Conservation (phyloP, 92 coral and sea anemone genomes). For the Siderastrea siderea region DNA sequence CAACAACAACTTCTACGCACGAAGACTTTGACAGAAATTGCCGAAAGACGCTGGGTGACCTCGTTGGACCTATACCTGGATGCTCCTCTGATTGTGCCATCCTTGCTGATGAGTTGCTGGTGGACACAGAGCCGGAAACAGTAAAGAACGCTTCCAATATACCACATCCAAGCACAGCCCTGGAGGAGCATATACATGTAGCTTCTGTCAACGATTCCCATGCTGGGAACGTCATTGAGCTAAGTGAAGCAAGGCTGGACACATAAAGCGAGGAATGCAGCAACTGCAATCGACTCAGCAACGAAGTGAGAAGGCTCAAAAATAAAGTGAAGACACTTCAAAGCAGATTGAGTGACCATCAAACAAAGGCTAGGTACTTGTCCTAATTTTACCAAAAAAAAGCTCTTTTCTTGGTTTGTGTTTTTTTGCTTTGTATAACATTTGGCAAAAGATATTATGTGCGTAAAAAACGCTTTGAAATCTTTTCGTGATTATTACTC, state of each 20-base stretch:
- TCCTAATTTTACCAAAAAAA: background rate
- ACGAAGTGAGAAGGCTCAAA: background rate
- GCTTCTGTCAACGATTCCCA: background rate
- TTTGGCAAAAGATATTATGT: too few species aligned
- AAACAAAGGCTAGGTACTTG: background rate
- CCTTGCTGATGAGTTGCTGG: background rate
- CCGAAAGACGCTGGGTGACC: background rate
- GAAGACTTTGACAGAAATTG: conserved; percentile 1
- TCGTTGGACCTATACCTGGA: background rate
- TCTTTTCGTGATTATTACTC: too few species aligned
- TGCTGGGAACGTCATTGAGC: background rate
- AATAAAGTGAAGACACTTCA: background rate
- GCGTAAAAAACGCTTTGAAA: too few species aligned
- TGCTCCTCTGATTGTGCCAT: conserved; percentile 1
- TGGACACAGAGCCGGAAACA: background rate
- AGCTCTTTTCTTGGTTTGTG: too few species aligned
- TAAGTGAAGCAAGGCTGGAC: background rate
- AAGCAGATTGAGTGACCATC: background rate
- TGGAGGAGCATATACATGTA: background rate
- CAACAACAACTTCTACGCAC: background rate
- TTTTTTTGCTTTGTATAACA: too few species aligned
- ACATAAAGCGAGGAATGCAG: background rate
- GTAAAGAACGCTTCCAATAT: background rate
- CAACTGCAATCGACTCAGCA: conserved; percentile 3
- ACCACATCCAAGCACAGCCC: background rate